phyloP scores from a whole-genome alignment of 2,113 vertebrate species.

The Todiramphus saurophagus region DNA sequence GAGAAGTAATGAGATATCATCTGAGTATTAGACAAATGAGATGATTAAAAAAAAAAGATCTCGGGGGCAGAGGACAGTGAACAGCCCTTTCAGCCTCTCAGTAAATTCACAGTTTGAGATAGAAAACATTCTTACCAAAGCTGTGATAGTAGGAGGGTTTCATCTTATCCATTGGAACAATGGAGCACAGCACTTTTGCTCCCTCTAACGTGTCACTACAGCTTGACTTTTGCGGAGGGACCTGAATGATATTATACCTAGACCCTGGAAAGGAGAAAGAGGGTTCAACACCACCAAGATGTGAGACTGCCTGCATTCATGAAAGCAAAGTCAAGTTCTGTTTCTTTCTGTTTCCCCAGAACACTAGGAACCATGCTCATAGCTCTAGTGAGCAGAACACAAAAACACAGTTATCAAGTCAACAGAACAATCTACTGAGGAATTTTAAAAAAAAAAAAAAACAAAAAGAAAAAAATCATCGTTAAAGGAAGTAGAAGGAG shows the following conservation, averaged over 20 bases:
- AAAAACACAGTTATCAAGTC: neutral
- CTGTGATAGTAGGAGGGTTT: constrained; percentile 94
- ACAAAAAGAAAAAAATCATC: neutral
- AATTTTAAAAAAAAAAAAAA: neutral
- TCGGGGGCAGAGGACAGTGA: neutral
- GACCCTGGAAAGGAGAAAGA: constrained; percentile 74
- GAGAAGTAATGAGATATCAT: neutral
- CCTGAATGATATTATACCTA: constrained; percentile 86
- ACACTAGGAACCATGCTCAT: rapidly evolving
- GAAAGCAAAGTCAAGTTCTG: neutral
- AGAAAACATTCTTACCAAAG: constrained; percentile 79
- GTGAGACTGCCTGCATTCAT: neutral
- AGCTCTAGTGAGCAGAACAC: neutral
- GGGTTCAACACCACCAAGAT: neutral
- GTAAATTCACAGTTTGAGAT: neutral
- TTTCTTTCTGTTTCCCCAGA: neutral
- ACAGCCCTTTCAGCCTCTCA: neutral
- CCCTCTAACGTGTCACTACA: constrained; percentile 79
- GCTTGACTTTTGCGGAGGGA: constrained; percentile 77
- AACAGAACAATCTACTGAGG: neutral
- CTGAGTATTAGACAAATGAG: neutral
- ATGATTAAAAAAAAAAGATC: neutral
- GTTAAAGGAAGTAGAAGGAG: neutral
- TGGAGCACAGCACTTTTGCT: constrained; percentile 83
- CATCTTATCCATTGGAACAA: constrained; percentile 76